Conservation (phyloP, 2,888 invertebrate species). For the Tridacna crocea region DNA sequence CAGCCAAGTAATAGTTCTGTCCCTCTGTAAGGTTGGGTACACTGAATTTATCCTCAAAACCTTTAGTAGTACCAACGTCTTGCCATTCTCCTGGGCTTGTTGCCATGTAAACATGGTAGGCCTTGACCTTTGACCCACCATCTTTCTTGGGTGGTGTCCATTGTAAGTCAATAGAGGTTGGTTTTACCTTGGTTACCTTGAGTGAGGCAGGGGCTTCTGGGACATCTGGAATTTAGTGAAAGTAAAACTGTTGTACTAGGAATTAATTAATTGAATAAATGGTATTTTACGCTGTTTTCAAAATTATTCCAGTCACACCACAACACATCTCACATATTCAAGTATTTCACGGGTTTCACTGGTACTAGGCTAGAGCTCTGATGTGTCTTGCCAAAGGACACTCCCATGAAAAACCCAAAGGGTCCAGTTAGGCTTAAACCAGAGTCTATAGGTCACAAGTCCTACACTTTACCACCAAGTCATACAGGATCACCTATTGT, state of each 20-base stretch:
- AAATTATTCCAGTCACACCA: too few species aligned
- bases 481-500: too few species aligned
- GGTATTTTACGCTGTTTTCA: too few species aligned
- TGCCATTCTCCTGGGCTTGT: slow-evolving; percentile 67
- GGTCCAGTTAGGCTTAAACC: too few species aligned
- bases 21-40: slow-evolving; percentile 72
- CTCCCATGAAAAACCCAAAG: too few species aligned
- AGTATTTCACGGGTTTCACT: too few species aligned
- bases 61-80: slow-evolving; percentile 70
- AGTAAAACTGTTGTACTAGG: not conserved
- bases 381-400: too few species aligned
- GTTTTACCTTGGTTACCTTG: slow-evolving; percentile 65
- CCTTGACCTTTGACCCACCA: slow-evolving; percentile 77
- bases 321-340: too few species aligned
- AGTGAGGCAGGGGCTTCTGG: slow-evolving; percentile 73
- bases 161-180: slow-evolving; percentile 68
- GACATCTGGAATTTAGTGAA: slow-evolving; percentile 50
- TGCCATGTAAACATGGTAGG: slow-evolving; percentile 69
- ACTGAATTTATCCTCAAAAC: slow-evolving; percentile 67
- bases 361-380: too few species aligned
- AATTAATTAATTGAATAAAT: too few species aligned
- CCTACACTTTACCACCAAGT: too few species aligned
- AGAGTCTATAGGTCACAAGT: too few species aligned
- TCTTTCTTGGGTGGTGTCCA: slow-evolving; percentile 83
- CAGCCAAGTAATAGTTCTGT: slow-evolving; percentile 90